Evolutionary conservation across 37 sponge, comb jelly and placozoan genomes (phyloP).

Genomic region (Lycopodina hypogea): DNA sequence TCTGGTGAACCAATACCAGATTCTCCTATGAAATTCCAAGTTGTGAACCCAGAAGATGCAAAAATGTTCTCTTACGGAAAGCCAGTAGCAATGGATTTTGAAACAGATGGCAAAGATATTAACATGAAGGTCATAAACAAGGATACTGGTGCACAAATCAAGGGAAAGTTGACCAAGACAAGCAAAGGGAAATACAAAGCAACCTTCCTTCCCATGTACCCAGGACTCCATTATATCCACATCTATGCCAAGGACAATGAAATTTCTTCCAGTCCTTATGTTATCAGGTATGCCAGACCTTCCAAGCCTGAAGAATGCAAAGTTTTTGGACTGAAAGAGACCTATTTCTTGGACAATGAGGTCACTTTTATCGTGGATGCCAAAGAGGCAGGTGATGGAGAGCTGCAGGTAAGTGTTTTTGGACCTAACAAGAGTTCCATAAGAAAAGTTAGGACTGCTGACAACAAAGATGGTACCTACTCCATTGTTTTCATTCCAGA

Average conservation of each 20-base stretch:
- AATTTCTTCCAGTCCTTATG: conserved; percentile 54
- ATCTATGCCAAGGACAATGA: conserved; percentile 39
- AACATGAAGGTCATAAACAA: conserved; percentile 33
- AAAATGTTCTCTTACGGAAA: conserved; percentile 14
- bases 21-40: conserved; percentile 34
- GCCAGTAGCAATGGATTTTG: conserved; percentile 25
- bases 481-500: conserved; percentile 15
- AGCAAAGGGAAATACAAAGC: conserved; percentile 9
- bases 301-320: conserved; percentile 58
- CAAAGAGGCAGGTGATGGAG: conserved; percentile 43
- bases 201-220: conserved; percentile 23
- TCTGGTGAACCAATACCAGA: not conserved
- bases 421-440: not conserved
- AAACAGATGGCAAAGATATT: conserved; percentile 17
- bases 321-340: conserved; percentile 13
- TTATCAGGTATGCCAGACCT: conserved; percentile 48
- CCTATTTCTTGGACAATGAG: conserved; percentile 15
- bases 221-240: conserved; percentile 50
- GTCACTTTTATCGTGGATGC: conserved; percentile 3
- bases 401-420: conserved; percentile 2
- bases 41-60: conserved; percentile 3
- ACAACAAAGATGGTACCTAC: conserved; percentile 42
- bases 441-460: not conserved
- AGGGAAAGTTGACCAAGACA: conserved; percentile 41
- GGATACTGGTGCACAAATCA: conserved; percentile 27